Conservation (phyloP, 2,113 vertebrate genomes). For the Tor tambroides region DNA sequence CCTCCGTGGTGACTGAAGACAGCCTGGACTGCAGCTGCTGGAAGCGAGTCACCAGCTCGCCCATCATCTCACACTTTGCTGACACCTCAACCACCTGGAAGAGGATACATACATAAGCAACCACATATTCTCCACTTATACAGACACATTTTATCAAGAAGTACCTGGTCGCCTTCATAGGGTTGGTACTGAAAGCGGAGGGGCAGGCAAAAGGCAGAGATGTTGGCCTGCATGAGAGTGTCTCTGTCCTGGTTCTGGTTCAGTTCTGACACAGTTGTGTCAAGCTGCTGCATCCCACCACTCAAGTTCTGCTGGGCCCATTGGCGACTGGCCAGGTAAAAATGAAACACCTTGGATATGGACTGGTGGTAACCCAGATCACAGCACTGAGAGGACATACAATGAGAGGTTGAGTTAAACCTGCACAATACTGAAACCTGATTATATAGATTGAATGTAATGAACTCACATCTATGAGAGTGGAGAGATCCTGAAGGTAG, state of each 20-base stretch:
- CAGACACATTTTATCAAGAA: not conserved
- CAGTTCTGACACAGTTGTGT: conserved; percentile 72
- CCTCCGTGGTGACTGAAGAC: conserved; percentile 75
- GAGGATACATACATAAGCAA: conserved; percentile 17
- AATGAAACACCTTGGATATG: conserved; percentile 76
- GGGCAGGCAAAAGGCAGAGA: conserved; percentile 80
- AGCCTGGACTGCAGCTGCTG: conserved; percentile 83
- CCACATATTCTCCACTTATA: not conserved
- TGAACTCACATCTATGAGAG: conserved; percentile 85
- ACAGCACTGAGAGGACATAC: conserved; percentile 74
- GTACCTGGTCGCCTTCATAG: conserved; percentile 86
- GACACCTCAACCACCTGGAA: conserved; percentile 81
- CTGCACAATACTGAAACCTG: not conserved
- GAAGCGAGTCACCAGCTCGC: conserved; percentile 81
- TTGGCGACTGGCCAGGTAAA: conserved; percentile 75
- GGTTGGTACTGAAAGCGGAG: conserved; percentile 83
- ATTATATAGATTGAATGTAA: not conserved
- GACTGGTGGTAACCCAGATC: conserved; percentile 85
- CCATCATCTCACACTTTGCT: conserved; percentile 76
- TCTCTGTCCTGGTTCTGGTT: conserved; percentile 82
- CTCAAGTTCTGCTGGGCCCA: conserved; percentile 76
- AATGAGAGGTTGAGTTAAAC: not conserved
- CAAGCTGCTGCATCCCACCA: conserved; percentile 78
- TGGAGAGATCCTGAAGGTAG: conserved; percentile 80
- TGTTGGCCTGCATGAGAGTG: conserved; percentile 79